phyloP scores from a whole-genome alignment of 2,113 vertebrate genomes.

The Ammodytes dubius region DNA sequence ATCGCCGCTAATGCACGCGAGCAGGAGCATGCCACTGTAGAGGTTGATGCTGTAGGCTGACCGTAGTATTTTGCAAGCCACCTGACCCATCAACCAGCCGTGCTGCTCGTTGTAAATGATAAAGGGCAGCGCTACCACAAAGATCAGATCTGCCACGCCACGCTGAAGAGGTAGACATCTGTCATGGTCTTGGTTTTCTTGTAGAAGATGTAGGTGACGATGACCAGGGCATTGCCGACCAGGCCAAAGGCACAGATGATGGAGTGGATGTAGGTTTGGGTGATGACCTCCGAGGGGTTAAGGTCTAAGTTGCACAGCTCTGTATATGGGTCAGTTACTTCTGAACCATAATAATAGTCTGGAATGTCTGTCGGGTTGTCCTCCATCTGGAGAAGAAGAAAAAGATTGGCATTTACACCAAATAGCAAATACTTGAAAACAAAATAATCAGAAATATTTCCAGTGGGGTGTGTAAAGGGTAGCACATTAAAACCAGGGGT shows the following conservation, averaged over 20 bases:
- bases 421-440: neutral
- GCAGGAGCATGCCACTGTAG: conserved; percentile 92
- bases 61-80: conserved; percentile 86
- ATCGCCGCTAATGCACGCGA: conserved; percentile 92
- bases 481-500: neutral
- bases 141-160: conserved; percentile 93
- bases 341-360: neutral
- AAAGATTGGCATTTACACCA: neutral
- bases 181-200: conserved; percentile 93
- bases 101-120: conserved; percentile 84
- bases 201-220: conserved; percentile 90
- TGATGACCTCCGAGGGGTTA: conserved; percentile 5
- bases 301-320: conserved; percentile 54
- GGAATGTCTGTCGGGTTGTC: conserved; percentile 14
- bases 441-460: neutral
- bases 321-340: fast-evolving
- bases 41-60: conserved; percentile 92
- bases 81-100: conserved; percentile 86
- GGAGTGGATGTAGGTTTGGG: conserved; percentile 79
- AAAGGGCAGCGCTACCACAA: conserved; percentile 91
- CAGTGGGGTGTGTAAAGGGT: no score
- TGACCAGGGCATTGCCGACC: conserved; percentile 91
- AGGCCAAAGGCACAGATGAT: conserved; percentile 89
- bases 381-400: conserved; percentile 35
- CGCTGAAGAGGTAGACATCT: conserved; percentile 91